Conservation (phyloP, 2,888 invertebrate species). For the Cryptophagus acutangulus region DNA sequence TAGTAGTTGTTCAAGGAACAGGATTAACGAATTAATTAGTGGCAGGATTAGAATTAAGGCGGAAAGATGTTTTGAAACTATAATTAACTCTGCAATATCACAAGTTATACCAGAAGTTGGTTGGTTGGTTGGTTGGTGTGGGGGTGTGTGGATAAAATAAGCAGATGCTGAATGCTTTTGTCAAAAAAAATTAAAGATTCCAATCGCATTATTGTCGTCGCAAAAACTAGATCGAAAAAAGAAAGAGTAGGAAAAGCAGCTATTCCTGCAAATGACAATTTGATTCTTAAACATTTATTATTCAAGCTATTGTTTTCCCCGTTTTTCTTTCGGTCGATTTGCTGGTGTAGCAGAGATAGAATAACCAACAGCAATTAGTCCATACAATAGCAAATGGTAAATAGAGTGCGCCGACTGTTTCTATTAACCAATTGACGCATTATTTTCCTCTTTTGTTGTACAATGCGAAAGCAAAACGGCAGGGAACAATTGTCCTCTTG, state of each 20-base stretch:
- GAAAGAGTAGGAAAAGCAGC: not conserved
- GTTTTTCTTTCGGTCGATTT: not conserved
- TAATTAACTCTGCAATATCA: slow-evolving; percentile 5
- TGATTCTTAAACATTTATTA: slow-evolving; percentile 1
- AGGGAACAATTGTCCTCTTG: slow-evolving; percentile 2
- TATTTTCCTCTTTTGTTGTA: not conserved
- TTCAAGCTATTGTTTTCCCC: not conserved
- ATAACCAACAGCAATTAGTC: not conserved
- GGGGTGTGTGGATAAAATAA: not conserved
- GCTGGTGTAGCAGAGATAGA: slow-evolving; percentile 1
- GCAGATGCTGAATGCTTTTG: not conserved
- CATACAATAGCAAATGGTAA: slow-evolving; percentile 1
- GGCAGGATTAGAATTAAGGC: slow-evolving; percentile 7
- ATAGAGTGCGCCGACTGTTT: slow-evolving; percentile 1
- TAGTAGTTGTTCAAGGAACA: slow-evolving; percentile 6
- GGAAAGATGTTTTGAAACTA: slow-evolving; percentile 9
- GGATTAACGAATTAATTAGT: slow-evolving; percentile 8
- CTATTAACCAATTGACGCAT: slow-evolving; percentile 1
- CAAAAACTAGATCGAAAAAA: not conserved
- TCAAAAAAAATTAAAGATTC: slow-evolving; percentile 1
- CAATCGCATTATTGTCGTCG: not conserved
- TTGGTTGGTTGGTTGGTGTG: no score
- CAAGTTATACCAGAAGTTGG: no score
- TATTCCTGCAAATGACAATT: not conserved
- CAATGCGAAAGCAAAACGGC: no score